A percentile compares a stretch with the other conserved stretches of the same genome.
Conservation (phyloP, 1,140 invertebrate genomes). For the Diachasmimorpha longicaudata region DNA sequence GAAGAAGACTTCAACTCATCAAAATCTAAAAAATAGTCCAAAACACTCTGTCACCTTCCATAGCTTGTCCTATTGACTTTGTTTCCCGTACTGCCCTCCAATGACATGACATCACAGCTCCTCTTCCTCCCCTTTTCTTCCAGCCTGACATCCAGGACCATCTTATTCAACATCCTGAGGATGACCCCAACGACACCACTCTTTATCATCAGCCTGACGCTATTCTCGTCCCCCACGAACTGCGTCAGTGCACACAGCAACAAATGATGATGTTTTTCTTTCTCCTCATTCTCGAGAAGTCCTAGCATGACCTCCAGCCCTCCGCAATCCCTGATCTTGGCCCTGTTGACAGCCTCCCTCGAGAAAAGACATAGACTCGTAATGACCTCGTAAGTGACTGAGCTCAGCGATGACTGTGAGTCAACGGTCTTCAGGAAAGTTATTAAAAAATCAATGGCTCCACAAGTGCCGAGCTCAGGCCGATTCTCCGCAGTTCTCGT, state of each 20-base stretch:
- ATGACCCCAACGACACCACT: slow-evolving; percentile 52
- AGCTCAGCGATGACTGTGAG: neutral
- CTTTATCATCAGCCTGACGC: slow-evolving; percentile 48
- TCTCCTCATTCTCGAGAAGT: slow-evolving; percentile 40
- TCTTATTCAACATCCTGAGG: slow-evolving; percentile 40
- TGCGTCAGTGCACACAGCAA: slow-evolving; percentile 47
- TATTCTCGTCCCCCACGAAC: slow-evolving; percentile 46
- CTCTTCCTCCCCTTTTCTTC: slow-evolving; percentile 42
- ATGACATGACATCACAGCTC: slow-evolving; percentile 32
- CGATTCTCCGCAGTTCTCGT: slow-evolving; percentile 48
- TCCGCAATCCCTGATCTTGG: slow-evolving; percentile 34
- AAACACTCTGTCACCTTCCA: slow-evolving; percentile 22
- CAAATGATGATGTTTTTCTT: slow-evolving; percentile 42
- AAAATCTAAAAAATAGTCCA: neutral
- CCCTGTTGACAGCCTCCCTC: slow-evolving; percentile 53
- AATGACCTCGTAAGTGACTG: slow-evolving; percentile 37
- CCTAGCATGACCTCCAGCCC: slow-evolving; percentile 48
- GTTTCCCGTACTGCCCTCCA: slow-evolving; percentile 16
- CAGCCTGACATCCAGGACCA: slow-evolving; percentile 32
- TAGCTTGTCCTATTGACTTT: slow-evolving; percentile 38
- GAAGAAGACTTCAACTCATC: neutral
- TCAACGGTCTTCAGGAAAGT: slow-evolving; percentile 33
- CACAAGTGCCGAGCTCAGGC: slow-evolving; percentile 43
- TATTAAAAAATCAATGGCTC: slow-evolving; percentile 43
- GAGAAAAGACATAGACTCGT: slow-evolving; percentile 48